Evolutionary conservation across 2,113 vertebrate species (phyloP).

Genomic region (Spilogale gracilis): DNA sequence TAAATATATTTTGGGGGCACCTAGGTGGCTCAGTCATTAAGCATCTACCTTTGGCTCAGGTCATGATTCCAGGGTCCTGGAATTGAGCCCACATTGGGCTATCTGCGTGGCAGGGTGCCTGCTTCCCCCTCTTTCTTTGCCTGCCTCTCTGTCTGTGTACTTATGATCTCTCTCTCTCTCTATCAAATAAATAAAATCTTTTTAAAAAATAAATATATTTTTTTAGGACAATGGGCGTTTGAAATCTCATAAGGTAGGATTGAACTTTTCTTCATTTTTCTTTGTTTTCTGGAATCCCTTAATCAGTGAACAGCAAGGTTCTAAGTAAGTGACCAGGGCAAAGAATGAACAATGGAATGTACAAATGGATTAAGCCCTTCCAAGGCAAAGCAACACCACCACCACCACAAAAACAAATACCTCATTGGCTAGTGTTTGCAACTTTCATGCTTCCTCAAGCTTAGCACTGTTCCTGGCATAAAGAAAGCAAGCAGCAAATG

Average conservation of each 20-base stretch:
- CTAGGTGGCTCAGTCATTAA: too few species aligned
- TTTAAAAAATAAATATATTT: background rate
- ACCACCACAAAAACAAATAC: background rate
- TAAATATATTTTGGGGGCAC: background rate
- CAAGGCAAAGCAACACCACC: background rate
- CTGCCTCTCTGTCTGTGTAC: too few species aligned
- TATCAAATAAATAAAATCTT: too few species aligned
- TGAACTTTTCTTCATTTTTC: background rate
- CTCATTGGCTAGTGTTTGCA: background rate
- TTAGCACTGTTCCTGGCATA: background rate
- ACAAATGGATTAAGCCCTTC: background rate
- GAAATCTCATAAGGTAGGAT: background rate
- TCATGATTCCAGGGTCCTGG: too few species aligned
- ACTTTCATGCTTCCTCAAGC: background rate
- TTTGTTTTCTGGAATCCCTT: background rate
- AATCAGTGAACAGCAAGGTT: background rate
- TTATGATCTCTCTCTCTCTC: too few species aligned
- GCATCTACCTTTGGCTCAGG: too few species aligned
- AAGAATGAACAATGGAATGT: background rate
- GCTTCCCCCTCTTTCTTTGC: too few species aligned
- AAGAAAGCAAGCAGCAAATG: background rate
- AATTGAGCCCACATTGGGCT: too few species aligned
- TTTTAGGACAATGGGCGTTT: background rate
- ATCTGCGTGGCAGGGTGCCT: too few species aligned
- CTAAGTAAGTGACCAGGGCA: background rate